phyloP scores from a whole-genome alignment of 2,797 vertebrate species.

The Peromyscus attwateri region DNA sequence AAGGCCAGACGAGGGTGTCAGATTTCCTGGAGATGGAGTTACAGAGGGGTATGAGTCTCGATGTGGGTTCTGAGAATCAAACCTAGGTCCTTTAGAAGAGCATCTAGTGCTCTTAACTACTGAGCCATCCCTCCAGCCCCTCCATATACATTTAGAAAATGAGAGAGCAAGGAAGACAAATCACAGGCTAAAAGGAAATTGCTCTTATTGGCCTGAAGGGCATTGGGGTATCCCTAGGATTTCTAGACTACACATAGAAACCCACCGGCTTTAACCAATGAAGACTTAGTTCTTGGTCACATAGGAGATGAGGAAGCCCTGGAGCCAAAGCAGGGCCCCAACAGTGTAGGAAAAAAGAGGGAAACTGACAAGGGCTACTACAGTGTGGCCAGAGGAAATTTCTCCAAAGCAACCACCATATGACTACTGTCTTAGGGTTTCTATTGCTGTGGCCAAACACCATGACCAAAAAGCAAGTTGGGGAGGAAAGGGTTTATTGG shows the following conservation, averaged over 20 bases:
- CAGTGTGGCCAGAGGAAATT: background rate
- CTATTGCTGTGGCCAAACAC: background rate
- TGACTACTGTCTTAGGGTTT: background rate
- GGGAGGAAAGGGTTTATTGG: background rate
- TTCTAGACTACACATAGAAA: constrained; percentile 2
- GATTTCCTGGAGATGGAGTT: background rate
- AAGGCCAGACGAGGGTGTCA: background rate
- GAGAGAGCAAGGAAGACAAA: constrained; percentile 33
- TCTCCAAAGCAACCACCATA: background rate
- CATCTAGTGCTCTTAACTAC: background rate
- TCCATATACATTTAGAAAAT: constrained; percentile 32
- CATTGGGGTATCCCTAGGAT: background rate
- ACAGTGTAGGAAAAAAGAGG: background rate
- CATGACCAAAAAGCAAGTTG: background rate
- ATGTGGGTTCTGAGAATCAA: background rate
- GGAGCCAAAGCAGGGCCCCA: constrained; percentile 5
- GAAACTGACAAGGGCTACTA: background rate
- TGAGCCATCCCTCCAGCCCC: background rate
- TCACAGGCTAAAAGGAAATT: constrained; percentile 47
- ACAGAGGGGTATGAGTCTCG: background rate
- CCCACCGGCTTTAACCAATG: constrained; percentile 25
- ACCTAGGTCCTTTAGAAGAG: background rate
- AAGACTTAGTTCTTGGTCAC: constrained; percentile 30
- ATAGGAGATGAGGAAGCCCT: background rate
- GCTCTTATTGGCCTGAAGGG: background rate